Base-by-base conservation (phyloP, 2,113 vertebrate species). In the Rhinoderma darwinii region DNA sequence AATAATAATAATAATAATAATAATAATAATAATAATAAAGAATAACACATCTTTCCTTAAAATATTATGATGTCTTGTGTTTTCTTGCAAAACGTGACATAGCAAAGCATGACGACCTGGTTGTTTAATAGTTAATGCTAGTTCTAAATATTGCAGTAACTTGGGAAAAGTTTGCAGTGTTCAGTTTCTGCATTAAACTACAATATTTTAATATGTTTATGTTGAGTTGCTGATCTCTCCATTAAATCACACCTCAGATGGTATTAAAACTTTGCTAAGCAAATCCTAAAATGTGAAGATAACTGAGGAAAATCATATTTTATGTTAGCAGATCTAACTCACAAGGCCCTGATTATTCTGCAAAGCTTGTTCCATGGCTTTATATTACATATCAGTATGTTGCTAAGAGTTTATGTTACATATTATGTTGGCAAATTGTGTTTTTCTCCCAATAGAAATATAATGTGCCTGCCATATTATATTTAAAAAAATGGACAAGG, bases 261-360 rank as follows among this genome's bases (percentile, higher is more conserved):
- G 59, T 81, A 81, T 81, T 86, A 72, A 43, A 56, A 30, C 84
- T 86, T 59, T 73, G 43, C 63, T 78, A 86, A 86, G 84, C 77
- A 86, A 86, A 80, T 86, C 47, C 41, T 81, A 73, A 86, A 86
- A 86, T 72, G 84, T 72, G 32, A 73, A 86, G 76, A 73, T 80
- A 86, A 77, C 41, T 81, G 37, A 37, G 10, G 0, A 73, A 80
- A 84, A 80, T n/a, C n/a, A n/a, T 61, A 61, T 61, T 10, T n/a
- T 61, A n/a, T 11, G 11, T 1, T 56, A 25, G 22, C 17, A 54
- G 20, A 11, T 47, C 9, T 47, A 47, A 47, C 44, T 47, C 3
- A 47, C 14, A 47, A 11, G 9, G 44, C 14, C 44, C 14, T 47
- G 44, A 47, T 8, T 47, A 47, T 0, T 11, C 44, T 47, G 44